phyloP scores from a whole-genome alignment of 2,113 vertebrate species.

The Balaeniceps rex region DNA sequence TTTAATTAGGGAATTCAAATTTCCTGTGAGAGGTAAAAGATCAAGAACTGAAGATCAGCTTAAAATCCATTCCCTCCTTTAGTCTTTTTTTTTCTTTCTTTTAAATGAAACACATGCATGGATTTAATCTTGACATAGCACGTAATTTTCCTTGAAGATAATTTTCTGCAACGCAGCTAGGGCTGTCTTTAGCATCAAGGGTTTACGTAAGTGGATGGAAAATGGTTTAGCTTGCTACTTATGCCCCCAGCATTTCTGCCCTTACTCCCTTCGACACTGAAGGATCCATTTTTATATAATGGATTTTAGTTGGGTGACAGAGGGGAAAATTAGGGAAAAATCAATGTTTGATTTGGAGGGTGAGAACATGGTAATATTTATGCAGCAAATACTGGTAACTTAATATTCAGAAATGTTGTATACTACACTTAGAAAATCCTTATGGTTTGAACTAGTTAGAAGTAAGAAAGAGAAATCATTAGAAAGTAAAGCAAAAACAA shows the following conservation, averaged over 20 bases:
- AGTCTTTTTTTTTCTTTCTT: not conserved
- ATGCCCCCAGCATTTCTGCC: not conserved
- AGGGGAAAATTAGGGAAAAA: not conserved
- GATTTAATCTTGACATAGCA: not conserved
- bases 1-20: conserved; percentile 2
- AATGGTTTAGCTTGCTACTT: not conserved
- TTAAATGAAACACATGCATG: not conserved
- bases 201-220: not conserved
- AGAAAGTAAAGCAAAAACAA: not conserved
- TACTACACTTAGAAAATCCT: not conserved
- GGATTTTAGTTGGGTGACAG: not conserved
- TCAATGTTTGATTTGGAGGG: not conserved
- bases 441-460: not conserved
- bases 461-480: not conserved
- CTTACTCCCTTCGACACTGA: not conserved
- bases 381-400: not conserved
- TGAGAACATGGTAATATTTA: not conserved
- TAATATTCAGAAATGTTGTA: not conserved
- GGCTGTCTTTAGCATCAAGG: not conserved
- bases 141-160: not conserved
- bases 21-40: not conserved
- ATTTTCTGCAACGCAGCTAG: not conserved
- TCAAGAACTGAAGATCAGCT: not conserved
- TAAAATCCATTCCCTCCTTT: not conserved
- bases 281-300: not conserved